Base-by-base conservation (phyloP, 2,888 invertebrate species). In the Scaptomyza caliginosa region DNA sequence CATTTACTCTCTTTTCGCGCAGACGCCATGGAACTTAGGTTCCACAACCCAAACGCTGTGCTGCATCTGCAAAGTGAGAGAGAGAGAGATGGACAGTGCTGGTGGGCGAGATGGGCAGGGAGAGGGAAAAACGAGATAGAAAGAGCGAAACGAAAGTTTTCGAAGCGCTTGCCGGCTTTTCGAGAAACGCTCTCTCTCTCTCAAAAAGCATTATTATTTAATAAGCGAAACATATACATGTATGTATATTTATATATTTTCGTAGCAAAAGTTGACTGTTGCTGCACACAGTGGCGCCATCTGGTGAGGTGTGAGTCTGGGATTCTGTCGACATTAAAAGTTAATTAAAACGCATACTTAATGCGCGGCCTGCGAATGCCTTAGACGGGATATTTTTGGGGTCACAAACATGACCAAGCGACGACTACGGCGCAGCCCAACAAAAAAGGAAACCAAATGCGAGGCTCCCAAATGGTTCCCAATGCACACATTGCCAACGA, bases 331-430 rank as follows among this genome's bases (percentile, higher is more conserved):
- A 67, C 70, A 81, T 81, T 82, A 74, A 77, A 77, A 77, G 77
- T 81, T 77, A 77, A 77, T 81, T 77, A 77, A 77, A 77, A 81
- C 77, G 77, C 77, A 77, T 77, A 77, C 77, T 81, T 81, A 77
- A 77, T 77, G 77, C 78, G 74, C 62, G 74, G 50, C 49, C 56
- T 49, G 50, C 46, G 38, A 40, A 17, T 45, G 66, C 66, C 56
- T 65, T 56, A 66, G 50, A 39, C 39, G n/a, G 56, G 65, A 16
- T 16, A 26, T 56, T 65, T 49, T 34, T 49, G 34, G 46, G 26
- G 26, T 51, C 62, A 30, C 63, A 23, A 34, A 32, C 55, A 65
- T 65, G 65, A 55, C 65, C 64, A 55, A 40, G 64, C 65, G 54
- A 48, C 65, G 54, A 48, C 64, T 52, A 3, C 34, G 54, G 34